These are phyloP conservation scores for Blastomussa wellsi DNA, from an alignment of 92 coral and sea anemone genomes.

Conservation along the genomic window DNA sequence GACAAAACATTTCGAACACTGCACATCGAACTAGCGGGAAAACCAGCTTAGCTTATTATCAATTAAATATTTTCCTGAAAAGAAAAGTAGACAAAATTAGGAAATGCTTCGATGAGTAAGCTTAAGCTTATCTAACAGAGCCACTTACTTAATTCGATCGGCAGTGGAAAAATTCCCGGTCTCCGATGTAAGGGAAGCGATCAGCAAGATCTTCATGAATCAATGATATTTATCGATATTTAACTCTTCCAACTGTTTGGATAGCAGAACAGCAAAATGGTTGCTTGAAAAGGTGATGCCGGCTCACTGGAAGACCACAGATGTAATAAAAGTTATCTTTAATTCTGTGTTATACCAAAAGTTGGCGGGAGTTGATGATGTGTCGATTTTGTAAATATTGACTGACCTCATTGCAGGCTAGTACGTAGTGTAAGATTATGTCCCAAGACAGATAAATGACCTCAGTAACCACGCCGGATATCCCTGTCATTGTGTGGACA, in stretches of 20 bases:
- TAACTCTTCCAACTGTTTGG: not conserved
- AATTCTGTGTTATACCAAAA: no score
- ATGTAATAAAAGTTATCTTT: no score
- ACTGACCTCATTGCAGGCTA: no score
- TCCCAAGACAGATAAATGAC: not conserved
- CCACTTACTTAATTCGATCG: slow-evolving; percentile 69
- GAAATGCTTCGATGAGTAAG: not conserved
- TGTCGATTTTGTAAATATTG: no score
- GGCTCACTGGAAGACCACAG: no score
- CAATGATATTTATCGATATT: not conserved
- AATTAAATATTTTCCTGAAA: no score
- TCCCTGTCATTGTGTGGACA: not conserved
- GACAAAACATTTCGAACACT: not conserved
- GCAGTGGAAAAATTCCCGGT: slow-evolving; percentile 92
- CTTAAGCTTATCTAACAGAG: no score
- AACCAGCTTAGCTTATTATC: no score
- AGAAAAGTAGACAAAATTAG: not conserved
- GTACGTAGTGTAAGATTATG: no score
- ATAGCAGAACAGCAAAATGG: not conserved
- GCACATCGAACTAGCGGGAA: not conserved
- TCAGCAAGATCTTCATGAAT: slow-evolving; percentile 72
- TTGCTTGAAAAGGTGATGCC: no score
- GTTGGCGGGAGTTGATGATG: no score
- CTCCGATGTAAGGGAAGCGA: slow-evolving; percentile 71
- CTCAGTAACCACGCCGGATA: slow-evolving; percentile 27